Percentiles rank a stretch among this genome's conserved stretches.
phyloP scores from a whole-genome alignment of 2,888 invertebrate genomes.

The Salpingus planirostris region DNA sequence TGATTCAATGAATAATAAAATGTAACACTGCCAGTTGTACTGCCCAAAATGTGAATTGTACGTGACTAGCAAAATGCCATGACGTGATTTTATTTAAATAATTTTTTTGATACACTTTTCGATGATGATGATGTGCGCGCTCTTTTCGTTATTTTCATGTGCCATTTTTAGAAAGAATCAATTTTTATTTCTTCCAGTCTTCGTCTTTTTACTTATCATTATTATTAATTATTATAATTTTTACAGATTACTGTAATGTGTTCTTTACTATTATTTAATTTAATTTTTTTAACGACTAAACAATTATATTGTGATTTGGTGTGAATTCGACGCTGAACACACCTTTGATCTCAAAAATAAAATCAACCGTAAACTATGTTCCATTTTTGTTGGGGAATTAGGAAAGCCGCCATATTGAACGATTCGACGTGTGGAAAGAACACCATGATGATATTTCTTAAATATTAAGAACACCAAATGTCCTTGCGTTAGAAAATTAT shows the following conservation, averaged over 20 bases:
- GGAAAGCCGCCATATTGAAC: not conserved
- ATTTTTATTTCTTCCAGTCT: constrained; percentile 3
- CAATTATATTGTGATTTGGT: constrained; percentile 9
- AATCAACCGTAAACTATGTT: not conserved
- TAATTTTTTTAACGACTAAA: constrained; percentile 7
- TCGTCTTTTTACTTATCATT: constrained; percentile 3
- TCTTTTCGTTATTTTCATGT: too few relatives aligned
- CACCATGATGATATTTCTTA: too few relatives aligned
- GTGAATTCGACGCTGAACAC: constrained; percentile 7
- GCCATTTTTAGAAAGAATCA: constrained; percentile 11
- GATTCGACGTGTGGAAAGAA: too few relatives aligned
- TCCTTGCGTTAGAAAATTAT: too few relatives aligned
- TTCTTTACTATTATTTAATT: constrained; percentile 6
- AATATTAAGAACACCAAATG: too few relatives aligned
- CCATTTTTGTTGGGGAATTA: not conserved
- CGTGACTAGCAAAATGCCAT: constrained; percentile 10
- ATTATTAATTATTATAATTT: constrained; percentile 6
- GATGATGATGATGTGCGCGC: too few relatives aligned
- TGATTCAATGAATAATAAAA: not conserved
- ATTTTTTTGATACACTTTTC: constrained; percentile 7
- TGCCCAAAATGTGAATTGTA: constrained; percentile 19
- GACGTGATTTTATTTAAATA: constrained; percentile 9
- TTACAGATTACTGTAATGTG: constrained; percentile 4
- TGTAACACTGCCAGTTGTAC: constrained; percentile 23
- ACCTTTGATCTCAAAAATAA: constrained; percentile 11